Conservation (phyloP, 2,888 invertebrate genomes). For the Napeogenes sylphis region DNA sequence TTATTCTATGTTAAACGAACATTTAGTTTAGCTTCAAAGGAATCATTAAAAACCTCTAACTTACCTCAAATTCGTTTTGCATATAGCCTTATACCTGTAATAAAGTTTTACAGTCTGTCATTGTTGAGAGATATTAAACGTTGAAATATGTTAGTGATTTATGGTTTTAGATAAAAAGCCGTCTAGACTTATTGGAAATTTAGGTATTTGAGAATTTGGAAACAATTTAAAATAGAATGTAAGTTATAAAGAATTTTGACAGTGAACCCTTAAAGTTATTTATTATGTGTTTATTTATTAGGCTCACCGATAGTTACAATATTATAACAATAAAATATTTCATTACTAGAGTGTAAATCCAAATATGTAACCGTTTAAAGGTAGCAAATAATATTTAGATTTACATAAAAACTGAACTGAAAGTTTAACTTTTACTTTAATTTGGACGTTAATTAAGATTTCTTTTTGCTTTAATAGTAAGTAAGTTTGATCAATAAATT, state of each 20-base stretch:
- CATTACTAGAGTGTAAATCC: too few species aligned
- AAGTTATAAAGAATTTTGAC: neutral
- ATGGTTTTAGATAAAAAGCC: constrained; percentile 20
- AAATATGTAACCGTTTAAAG: too few species aligned
- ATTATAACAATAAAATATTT: too few species aligned
- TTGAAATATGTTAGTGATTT: constrained; percentile 17
- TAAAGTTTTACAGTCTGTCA: constrained; percentile 29
- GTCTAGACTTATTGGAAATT: constrained; percentile 22
- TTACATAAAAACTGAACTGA: too few species aligned
- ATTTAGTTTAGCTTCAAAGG: constrained; percentile 66
- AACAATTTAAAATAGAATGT: neutral
- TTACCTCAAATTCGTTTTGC: constrained; percentile 29
- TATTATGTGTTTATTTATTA: too few species aligned
- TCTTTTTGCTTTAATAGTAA: too few species aligned
- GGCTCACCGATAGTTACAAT: too few species aligned
- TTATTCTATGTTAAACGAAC: constrained; percentile 37
- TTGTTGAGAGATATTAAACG: constrained; percentile 18
- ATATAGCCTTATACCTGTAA: constrained; percentile 31
- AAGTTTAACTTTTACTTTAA: too few species aligned
- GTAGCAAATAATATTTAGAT: too few species aligned
- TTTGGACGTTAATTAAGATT: too few species aligned
- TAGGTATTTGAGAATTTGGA: neutral
- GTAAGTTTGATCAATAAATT: too few species aligned
- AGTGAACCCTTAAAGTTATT: neutral
- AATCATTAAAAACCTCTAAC: constrained; percentile 27